phyloP scores from a whole-genome alignment of 2,888 invertebrate genomes.

The Teleiodes luculella region DNA sequence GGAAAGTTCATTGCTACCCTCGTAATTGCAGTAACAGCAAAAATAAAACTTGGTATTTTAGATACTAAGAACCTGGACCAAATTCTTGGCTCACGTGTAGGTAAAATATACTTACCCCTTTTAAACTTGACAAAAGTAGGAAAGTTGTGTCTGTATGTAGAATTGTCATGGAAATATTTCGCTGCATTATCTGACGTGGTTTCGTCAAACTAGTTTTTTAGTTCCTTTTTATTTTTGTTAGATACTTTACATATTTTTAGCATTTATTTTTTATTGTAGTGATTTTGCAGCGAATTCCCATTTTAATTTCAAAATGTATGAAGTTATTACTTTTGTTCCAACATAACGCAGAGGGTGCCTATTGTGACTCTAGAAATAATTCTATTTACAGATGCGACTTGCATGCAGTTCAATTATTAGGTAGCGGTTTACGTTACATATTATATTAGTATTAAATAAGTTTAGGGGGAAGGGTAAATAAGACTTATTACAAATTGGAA shows the following conservation, averaged over 20 bases:
- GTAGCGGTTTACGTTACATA: not conserved
- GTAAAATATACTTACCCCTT: not conserved
- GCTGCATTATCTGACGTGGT: not conserved
- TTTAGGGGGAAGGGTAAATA: not conserved
- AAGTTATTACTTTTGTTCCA: not conserved
- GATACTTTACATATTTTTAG: not conserved
- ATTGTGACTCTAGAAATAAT: not conserved
- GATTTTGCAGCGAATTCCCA: not conserved
- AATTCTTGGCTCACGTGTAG: conserved; percentile 6
- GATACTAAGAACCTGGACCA: conserved; percentile 8
- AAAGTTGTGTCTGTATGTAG: not conserved
- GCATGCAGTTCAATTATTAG: conserved; percentile 5
- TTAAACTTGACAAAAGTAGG: not conserved
- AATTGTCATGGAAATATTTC: not conserved
- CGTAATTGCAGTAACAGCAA: not conserved
- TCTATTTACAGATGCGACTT: not conserved
- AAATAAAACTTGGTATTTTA: not conserved
- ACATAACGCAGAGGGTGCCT: not conserved
- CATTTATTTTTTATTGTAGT: not conserved
- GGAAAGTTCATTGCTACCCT: not conserved
- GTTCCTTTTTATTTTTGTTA: not conserved
- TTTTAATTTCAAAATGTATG: not conserved
- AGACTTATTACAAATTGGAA: not conserved
- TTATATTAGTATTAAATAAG: not conserved
- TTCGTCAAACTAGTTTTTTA: not conserved